These are phyloP conservation scores for Podargus strigoides DNA, from an alignment of 2,797 vertebrate species.

Conservation along the genomic window DNA sequence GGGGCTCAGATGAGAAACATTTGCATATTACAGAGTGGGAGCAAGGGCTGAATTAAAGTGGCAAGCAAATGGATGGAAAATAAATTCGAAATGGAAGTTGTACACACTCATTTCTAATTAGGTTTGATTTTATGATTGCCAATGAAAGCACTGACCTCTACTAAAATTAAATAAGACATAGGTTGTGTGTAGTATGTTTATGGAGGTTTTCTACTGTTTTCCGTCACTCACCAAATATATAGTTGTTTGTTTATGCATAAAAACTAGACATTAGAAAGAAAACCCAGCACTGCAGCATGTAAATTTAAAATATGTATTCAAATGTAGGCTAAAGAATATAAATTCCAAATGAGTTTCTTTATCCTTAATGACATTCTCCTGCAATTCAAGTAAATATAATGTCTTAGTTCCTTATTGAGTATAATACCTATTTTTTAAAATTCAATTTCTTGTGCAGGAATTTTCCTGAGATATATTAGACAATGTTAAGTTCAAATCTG, in stretches of 20 bases:
- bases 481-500: constrained; percentile 31
- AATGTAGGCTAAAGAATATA: neutral
- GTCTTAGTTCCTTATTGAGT: neutral
- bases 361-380: neutral
- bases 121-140: neutral
- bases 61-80: constrained; percentile 43
- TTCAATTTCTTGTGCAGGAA: neutral
- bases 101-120: neutral
- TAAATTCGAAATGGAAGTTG: constrained; percentile 24
- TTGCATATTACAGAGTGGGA: constrained; percentile 49
- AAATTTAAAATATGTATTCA: neutral
- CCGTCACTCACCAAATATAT: neutral
- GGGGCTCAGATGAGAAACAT: constrained; percentile 45
- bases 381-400: constrained; percentile 5
- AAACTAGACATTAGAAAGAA: neutral
- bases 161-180: neutral
- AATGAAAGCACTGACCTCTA: neutral
- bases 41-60: constrained; percentile 43
- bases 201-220: neutral
- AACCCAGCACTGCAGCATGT: neutral
- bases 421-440: neutral
- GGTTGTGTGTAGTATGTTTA: neutral
- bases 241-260: neutral
- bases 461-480: neutral
- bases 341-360: neutral